Conservation (phyloP, 2,888 invertebrate species). For the Amphipyra berbera region DNA sequence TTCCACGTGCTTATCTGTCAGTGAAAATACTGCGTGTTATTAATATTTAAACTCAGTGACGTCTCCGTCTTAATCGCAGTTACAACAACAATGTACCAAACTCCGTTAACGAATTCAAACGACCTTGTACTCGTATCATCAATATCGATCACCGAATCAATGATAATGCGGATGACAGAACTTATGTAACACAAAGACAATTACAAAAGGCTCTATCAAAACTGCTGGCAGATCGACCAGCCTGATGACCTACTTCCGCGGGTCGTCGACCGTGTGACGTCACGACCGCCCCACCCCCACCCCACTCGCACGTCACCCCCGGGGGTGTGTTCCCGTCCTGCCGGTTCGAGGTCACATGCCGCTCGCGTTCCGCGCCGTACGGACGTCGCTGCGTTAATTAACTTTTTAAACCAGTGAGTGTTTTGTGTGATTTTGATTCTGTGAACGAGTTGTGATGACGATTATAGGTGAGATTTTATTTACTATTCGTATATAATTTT, state of each 20-base stretch:
- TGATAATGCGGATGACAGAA: slow-evolving; percentile 47
- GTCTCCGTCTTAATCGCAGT: slow-evolving; percentile 1
- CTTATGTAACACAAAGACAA: slow-evolving; percentile 64
- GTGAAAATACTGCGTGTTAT: slow-evolving; percentile 3
- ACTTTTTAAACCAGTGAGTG: slow-evolving; percentile 54
- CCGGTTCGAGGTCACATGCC: slow-evolving; percentile 84
- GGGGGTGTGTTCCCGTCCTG: slow-evolving; percentile 80
- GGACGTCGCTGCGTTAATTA: slow-evolving; percentile 70
- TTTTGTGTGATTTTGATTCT: slow-evolving; percentile 56
- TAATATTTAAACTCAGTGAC: slow-evolving; percentile 6
- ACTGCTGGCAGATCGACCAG: slow-evolving; percentile 77
- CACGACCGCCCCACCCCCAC: slow-evolving; percentile 72
- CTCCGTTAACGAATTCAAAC: background rate
- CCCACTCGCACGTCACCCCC: slow-evolving; percentile 70
- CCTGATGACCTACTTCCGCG: slow-evolving; percentile 84
- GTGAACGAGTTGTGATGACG: slow-evolving; percentile 72
- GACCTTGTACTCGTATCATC: slow-evolving; percentile 40
- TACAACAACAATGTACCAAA: background rate
- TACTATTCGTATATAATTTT: background rate
- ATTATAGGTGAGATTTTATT: slow-evolving; percentile 76
- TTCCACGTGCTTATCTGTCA: too few species aligned
- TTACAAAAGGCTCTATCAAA: slow-evolving; percentile 68
- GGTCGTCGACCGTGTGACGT: slow-evolving; percentile 88
- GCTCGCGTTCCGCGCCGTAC: slow-evolving; percentile 69
- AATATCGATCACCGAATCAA: slow-evolving; percentile 25